Conservation (phyloP, 1,140 invertebrate genomes). For the Holcopasites calliopsidis region DNA sequence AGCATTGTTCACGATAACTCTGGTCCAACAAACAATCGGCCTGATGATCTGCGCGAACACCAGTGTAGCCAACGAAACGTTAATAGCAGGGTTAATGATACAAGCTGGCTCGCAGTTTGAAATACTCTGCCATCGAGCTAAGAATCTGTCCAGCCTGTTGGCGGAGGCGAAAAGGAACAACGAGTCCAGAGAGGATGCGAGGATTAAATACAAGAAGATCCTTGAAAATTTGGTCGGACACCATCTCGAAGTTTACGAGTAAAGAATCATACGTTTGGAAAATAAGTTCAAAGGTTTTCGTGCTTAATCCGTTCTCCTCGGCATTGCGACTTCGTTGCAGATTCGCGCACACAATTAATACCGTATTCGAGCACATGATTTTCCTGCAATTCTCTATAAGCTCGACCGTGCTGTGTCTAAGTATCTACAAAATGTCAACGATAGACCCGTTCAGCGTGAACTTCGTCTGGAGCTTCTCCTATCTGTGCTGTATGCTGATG, state of each 20-base stretch:
- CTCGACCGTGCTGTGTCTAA: conserved; percentile 48
- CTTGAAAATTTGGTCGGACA: conserved; percentile 39
- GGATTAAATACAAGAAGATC: background rate
- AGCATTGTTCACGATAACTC: background rate
- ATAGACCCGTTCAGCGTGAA: conserved; percentile 75
- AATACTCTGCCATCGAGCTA: conserved; percentile 55
- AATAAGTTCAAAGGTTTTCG: no score
- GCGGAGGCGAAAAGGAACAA: background rate
- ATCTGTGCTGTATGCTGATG: conserved; percentile 50
- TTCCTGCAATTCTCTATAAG: conserved; percentile 53
- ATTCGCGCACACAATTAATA: conserved; percentile 28
- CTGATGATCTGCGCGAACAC: conserved; percentile 50
- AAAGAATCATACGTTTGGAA: background rate
- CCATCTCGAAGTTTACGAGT: conserved; percentile 53
- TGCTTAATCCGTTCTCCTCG: no score
- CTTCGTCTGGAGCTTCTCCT: conserved; percentile 47
- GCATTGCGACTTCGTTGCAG: background rate
- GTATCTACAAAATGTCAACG: conserved; percentile 46
- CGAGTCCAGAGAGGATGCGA: background rate
- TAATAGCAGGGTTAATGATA: conserved; percentile 60
- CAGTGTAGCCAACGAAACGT: conserved; percentile 54
- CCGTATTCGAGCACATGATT: conserved; percentile 41
- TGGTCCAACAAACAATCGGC: conserved; percentile 43
- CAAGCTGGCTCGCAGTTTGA: conserved; percentile 57
- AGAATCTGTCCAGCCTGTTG: conserved; percentile 27